Evolutionary conservation across 2,113 vertebrate species (phyloP), one percentile per base, ranked within the genome.

Genomic region (Haplochromis vanheusdeni): DNA sequence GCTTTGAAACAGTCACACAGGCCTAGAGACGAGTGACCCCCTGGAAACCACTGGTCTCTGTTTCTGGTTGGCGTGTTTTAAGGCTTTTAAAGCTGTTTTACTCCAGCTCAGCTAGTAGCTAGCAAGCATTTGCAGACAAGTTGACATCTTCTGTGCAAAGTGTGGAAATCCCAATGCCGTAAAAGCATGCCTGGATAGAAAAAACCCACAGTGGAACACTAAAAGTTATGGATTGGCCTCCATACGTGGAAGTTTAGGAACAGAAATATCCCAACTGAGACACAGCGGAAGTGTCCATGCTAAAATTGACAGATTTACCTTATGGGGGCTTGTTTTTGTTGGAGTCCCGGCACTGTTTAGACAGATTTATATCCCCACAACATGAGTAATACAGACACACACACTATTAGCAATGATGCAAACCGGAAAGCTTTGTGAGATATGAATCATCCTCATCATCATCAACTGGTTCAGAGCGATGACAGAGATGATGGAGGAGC

Each of bases 401-500:
- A 65, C 62, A 77, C 37, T 79, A 42, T 88, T 60, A 87, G 89
- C 84, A 28, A 54, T 83, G 81, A 84, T 84, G 89, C 88, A 91
- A 52, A 90, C 83, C 42, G 83, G 88, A 91, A 90, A 86, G 87
- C 82, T 87, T 51, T 79, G 82, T 58, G 86, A 58, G 92, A 81
- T 86, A 82, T 94, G 90, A 89, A 92, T 86, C 87, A 89, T 82
- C 80, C 8, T 86, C 84, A 84, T 82, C 86, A 84, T 82, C 77
- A 77, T 89, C 91, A 87, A 79, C 87, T 92, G 86, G 62, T 91
- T 88, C 84, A 56, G 81, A 75, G 52, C 37, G 77, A 89, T 86
- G 89, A 85, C 82, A 60, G 81, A 91, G 81, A 91, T 93, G 87
- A 93, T 89, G 55, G 56, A 90, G 54, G 77, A 89, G 90, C 75